A percentile compares a stretch with the other conserved stretches of the same genome.
phyloP scores from a whole-genome alignment of 2,888 invertebrate genomes.

The Sminthurinus aureus region DNA sequence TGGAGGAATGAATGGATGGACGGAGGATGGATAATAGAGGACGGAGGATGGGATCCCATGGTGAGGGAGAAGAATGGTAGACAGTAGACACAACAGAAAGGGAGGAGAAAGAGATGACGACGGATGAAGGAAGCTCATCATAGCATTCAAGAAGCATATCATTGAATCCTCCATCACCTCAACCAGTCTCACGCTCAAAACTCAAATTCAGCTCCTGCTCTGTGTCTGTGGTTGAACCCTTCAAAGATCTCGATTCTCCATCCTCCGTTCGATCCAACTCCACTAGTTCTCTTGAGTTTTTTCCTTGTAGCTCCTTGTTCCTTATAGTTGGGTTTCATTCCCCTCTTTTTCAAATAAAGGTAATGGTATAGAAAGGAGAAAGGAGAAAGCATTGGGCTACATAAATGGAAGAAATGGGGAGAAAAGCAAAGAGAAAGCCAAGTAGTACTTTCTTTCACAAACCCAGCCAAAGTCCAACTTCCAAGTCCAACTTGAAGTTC shows the following conservation, averaged over 20 bases:
- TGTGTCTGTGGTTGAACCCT: too few relatives aligned
- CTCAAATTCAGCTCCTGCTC: not conserved
- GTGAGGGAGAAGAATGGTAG: not conserved
- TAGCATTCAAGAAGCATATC: constrained; percentile 15
- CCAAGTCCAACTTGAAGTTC: too few relatives aligned
- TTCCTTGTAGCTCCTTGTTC: too few relatives aligned
- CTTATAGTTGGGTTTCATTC: too few relatives aligned
- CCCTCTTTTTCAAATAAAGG: too few relatives aligned
- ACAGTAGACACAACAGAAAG: not conserved
- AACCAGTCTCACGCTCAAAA: too few relatives aligned
- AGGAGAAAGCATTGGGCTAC: not conserved
- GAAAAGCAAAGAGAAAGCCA: not conserved
- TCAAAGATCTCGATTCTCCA: too few relatives aligned
- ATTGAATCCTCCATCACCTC: constrained; percentile 5
- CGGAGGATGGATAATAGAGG: too few relatives aligned
- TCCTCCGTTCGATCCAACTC: too few relatives aligned
- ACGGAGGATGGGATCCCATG: not conserved
- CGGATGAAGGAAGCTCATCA: constrained; percentile 11
- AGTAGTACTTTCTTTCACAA: not conserved
- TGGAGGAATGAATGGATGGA: not conserved
- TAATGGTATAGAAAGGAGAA: too few relatives aligned
- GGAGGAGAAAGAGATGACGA: not conserved
- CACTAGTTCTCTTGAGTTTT: too few relatives aligned
- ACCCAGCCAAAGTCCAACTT: too few relatives aligned
- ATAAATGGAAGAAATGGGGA: not conserved